phyloP scores from a whole-genome alignment of 2,888 invertebrate species.

The Caenorhabditis becei region DNA sequence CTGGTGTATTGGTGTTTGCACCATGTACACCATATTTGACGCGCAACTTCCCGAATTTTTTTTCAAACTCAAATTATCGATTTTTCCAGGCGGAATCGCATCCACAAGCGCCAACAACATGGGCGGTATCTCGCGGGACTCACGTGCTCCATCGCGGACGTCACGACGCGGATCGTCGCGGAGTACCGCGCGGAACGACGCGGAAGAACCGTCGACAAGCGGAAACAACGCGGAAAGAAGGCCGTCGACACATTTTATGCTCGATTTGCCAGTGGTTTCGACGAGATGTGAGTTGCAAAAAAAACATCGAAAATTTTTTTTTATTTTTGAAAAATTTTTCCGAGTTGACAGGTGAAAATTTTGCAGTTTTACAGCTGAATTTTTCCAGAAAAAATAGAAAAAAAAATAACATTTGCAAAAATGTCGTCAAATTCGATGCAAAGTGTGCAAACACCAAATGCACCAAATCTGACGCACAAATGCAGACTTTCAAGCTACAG shows the following conservation, averaged over 20 bases:
- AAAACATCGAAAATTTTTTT: no score
- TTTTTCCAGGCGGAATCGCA: conserved; percentile 48
- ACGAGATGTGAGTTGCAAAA: conserved; percentile 61
- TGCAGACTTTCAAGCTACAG: no score
- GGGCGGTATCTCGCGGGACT: conserved; percentile 28
- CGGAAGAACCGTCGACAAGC: conserved; percentile 39
- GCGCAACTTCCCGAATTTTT: no score
- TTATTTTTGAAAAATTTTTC: no score
- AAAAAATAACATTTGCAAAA: not conserved
- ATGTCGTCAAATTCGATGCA: no score
- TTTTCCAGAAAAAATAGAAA: no score
- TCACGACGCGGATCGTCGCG: conserved; percentile 40
- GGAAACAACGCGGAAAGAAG: conserved; percentile 16
- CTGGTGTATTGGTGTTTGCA: no score
- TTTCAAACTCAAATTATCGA: not conserved
- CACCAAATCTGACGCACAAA: no score
- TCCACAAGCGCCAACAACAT: conserved; percentile 42
- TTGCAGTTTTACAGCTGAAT: no score
- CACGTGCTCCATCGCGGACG: conserved; percentile 30
- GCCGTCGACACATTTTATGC: conserved; percentile 51
- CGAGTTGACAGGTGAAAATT: no score
- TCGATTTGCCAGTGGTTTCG: conserved; percentile 59
- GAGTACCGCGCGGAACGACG: conserved; percentile 26
- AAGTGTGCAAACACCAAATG: no score
- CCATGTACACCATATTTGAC: no score